phyloP scores from a whole-genome alignment of 2,113 vertebrate genomes.

The Herpailurus yagouaroundi region DNA sequence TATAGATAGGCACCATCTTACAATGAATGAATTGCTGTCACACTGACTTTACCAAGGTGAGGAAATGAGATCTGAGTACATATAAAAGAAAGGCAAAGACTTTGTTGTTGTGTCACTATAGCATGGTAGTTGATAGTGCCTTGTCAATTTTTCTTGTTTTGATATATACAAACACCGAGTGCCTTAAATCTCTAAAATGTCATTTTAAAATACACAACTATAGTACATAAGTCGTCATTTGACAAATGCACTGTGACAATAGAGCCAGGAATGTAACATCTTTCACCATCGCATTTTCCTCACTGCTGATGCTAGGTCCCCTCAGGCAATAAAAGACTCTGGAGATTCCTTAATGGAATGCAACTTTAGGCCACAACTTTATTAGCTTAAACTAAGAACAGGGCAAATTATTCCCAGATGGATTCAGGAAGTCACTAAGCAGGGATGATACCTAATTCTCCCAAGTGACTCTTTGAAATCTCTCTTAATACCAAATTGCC shows the following conservation, averaged over 20 bases:
- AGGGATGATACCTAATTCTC: conserved; percentile 4
- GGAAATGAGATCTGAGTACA: background rate
- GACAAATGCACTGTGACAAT: conserved; percentile 34
- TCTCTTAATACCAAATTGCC: conserved; percentile 28
- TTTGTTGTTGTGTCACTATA: background rate
- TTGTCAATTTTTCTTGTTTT: conserved; percentile 51
- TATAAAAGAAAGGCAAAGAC: background rate
- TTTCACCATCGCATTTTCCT: conserved; percentile 51
- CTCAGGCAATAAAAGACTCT: conserved; percentile 43
- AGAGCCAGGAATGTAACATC: conserved; percentile 5
- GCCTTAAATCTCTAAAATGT: conserved; percentile 54
- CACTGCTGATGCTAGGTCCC: background rate
- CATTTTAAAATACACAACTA: conserved; percentile 56
- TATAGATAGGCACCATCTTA: background rate
- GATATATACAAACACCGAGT: conserved; percentile 12
- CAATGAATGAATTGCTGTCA: background rate
- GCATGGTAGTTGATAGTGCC: background rate
- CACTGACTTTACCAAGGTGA: background rate
- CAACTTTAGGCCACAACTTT: conserved; percentile 23
- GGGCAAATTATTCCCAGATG: conserved; percentile 23
- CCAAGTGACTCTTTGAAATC: background rate
- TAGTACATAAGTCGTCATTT: conserved; percentile 9
- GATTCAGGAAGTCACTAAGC: conserved; percentile 26
- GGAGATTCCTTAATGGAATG: conserved; percentile 54
- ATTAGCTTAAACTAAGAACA: conserved; percentile 54